Percentiles rank a stretch among this genome's conserved stretches.
These are phyloP conservation scores for Malurus melanocephalus DNA, from an alignment of 2,113 vertebrate genomes.

Conservation along the genomic window DNA sequence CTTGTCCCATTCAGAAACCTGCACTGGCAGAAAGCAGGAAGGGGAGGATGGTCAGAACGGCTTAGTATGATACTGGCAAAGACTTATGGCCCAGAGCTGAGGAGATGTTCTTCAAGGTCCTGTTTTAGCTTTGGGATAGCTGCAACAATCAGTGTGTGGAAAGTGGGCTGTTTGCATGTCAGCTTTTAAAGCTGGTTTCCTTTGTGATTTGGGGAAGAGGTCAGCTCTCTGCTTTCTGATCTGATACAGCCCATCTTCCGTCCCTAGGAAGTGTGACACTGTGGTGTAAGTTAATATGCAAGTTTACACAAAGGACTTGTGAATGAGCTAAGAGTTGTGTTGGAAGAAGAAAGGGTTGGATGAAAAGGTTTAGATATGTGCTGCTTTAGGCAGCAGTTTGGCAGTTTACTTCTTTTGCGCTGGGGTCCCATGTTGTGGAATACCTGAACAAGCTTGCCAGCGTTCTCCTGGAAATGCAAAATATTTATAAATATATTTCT, in stretches of 20 bases:
- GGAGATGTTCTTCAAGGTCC: neutral
- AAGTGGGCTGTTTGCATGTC: neutral
- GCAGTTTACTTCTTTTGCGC: neutral
- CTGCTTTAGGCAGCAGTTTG: neutral
- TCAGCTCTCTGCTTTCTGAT: neutral
- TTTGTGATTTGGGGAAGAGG: neutral
- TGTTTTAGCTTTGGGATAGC: neutral
- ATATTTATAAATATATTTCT: neutral
- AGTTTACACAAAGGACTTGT: neutral
- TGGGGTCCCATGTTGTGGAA: neutral
- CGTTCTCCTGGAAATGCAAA: neutral
- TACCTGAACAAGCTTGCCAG: neutral
- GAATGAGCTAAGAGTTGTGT: neutral
- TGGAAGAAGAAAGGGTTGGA: neutral
- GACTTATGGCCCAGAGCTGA: accelerated
- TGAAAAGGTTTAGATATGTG: neutral
- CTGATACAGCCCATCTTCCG: neutral
- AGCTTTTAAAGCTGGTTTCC: neutral
- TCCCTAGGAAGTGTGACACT: neutral
- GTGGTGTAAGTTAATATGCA: neutral
- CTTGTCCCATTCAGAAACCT: neutral
- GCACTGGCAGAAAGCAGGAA: neutral
- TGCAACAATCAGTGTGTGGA: neutral
- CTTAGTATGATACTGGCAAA: neutral
- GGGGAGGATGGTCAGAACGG: accelerated